Percentiles rank a stretch among this genome's conserved stretches.
phyloP scores from a whole-genome alignment of 2,113 vertebrate species.

The Marmota monax region DNA sequence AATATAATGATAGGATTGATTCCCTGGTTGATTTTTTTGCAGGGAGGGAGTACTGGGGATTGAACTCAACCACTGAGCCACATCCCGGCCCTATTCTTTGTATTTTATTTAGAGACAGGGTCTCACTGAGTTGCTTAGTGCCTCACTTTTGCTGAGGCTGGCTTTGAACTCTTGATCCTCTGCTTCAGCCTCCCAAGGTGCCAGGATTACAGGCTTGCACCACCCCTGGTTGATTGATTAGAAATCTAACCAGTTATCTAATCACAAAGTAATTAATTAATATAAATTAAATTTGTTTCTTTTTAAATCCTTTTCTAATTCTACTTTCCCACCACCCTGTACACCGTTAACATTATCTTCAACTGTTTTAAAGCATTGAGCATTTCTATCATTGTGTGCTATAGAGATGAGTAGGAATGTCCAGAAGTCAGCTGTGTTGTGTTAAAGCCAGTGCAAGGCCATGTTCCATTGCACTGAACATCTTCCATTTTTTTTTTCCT shows the following conservation, averaged over 20 bases:
- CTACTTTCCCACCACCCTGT: neutral
- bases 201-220: no score
- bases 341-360: neutral
- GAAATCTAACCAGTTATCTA: neutral
- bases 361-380: neutral
- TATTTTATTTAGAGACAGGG: no score
- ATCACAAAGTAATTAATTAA: neutral
- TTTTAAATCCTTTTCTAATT: neutral
- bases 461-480: neutral
- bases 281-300: neutral
- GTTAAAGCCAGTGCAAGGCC: neutral
- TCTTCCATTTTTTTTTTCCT: neutral
- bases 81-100: no score
- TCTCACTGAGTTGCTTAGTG: no score
- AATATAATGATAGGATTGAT: neutral
- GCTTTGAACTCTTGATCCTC: no score
- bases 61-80: no score
- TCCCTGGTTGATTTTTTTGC: neutral
- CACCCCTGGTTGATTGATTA: neutral
- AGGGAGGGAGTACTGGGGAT: no score
- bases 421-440: neutral
- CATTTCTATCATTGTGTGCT: neutral
- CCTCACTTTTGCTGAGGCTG: no score
- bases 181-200: no score
- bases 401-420: neutral